Evolutionary conservation across 2,797 vertebrate genomes (phyloP).

Genomic region (Syndactyla subalaris): DNA sequence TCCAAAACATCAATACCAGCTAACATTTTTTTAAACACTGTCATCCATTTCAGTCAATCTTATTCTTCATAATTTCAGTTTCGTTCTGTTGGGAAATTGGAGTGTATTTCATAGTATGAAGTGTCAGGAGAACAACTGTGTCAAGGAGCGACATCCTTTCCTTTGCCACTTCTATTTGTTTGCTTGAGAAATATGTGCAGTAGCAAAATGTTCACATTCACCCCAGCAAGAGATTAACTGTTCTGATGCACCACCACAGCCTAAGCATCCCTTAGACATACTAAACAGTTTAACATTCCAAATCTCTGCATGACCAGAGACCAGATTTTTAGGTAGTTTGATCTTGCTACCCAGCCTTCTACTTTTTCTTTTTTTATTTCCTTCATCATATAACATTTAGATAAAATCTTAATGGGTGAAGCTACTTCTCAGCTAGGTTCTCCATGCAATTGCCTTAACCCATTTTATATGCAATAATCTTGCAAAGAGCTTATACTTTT

Average conservation of each 20-base stretch:
- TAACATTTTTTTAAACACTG: slow-evolving; percentile 32
- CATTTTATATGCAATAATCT: slow-evolving; percentile 15
- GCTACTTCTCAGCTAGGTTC: not conserved
- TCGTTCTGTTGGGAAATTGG: not conserved
- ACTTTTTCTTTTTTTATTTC: not conserved
- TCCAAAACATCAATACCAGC: slow-evolving; percentile 13
- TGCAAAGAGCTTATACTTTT: not conserved
- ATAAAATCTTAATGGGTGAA: slow-evolving; percentile 19
- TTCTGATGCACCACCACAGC: not conserved
- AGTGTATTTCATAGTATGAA: not conserved
- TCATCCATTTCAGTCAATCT: slow-evolving; percentile 30
- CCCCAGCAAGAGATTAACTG: not conserved
- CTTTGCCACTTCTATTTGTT: not conserved
- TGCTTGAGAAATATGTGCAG: not conserved
- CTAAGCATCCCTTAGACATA: not conserved
- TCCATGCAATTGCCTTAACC: not conserved
- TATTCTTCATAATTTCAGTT: not conserved
- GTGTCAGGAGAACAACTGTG: slow-evolving; percentile 1
- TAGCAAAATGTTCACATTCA: not conserved
- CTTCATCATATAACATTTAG: not conserved
- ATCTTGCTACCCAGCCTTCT: not conserved
- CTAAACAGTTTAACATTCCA: not conserved
- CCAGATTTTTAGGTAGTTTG: not conserved
- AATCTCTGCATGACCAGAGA: not conserved
- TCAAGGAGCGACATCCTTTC: not conserved